Base-by-base conservation (phyloP, 2,888 invertebrate genomes). In the Lacanobia oleracea region DNA sequence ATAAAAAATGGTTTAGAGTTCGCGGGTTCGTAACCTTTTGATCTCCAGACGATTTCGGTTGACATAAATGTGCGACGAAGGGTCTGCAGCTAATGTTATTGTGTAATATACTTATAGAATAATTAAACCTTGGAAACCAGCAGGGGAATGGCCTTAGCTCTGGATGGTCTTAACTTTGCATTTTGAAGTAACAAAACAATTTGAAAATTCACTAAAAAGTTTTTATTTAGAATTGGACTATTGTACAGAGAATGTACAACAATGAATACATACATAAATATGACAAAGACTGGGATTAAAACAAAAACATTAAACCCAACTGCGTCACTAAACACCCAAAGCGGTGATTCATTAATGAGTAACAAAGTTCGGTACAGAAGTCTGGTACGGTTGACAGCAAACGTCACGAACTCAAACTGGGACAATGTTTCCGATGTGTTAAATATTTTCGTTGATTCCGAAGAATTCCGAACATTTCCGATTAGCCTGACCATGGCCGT, bases 261-360 rank as follows among this genome's bases (percentile, higher is more conserved):
- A 67, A 50, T 27, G 10, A 6, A 51, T 37, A 18, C 45, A 23
- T 50, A 40, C 3, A 8, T 48, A 54, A 23, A 27, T 48, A n/a
- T 40, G 12, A 61, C 57, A 48, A 69, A 69, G 63, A 60, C 23
- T 53, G 5, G 16, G 23, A n/a, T 27, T 54, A n/a, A 45, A 75
- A 75, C 62, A 74, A 67, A 73, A 67, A 50, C 69, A 43, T 48
- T 53, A 51, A 67, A 43, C n/a, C n/a, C 18, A 50, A 27, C 21
- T 8, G 27, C 67, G 51, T 68, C 71, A 79, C 23, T 33, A 27
- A 63, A 60, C n/a, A 65, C 33, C n/a, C 40, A 43, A 45, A 51
- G 33, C 18, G 6, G 3, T 79, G 79, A 79, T 60, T 79, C 79
- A 79, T 57, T 57, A 18, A 67, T 79, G 80, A 75, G 10, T 57